phyloP scores from a whole-genome alignment of 1,140 invertebrate genomes.

The Condylostylus longicornis region DNA sequence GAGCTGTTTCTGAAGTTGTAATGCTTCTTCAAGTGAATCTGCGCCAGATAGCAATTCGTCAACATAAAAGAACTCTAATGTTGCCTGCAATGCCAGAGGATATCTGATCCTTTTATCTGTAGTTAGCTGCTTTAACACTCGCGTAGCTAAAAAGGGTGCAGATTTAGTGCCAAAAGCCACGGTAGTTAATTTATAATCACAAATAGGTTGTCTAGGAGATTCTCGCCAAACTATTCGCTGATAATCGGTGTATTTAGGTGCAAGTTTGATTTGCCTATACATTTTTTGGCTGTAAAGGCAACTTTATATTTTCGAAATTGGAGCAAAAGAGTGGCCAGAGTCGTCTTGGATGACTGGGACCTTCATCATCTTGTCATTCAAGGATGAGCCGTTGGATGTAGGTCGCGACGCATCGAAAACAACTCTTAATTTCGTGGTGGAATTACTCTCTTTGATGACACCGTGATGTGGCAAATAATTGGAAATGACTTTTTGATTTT shows the following conservation, averaged over 20 bases:
- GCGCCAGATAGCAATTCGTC: slow-evolving; percentile 28
- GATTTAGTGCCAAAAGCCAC: slow-evolving; percentile 20
- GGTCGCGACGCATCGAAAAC: slow-evolving; percentile 16
- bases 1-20: not conserved
- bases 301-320: slow-evolving; percentile 18
- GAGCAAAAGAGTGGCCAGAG: slow-evolving; percentile 12
- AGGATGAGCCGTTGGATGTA: slow-evolving; percentile 11
- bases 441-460: slow-evolving; percentile 12
- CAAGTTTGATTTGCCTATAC: slow-evolving; percentile 14
- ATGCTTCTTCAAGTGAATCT: slow-evolving; percentile 15
- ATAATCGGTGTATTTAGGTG: not conserved
- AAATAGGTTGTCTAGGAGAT: not conserved
- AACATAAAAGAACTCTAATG: slow-evolving; percentile 22
- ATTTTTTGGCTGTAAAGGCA: slow-evolving; percentile 20
- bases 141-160: slow-evolving; percentile 13
- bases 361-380: slow-evolving; percentile 17
- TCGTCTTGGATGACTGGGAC: slow-evolving; percentile 23
- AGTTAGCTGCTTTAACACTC: not conserved
- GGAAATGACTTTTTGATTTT: no score
- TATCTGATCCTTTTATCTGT: slow-evolving; percentile 5
- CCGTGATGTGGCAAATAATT: slow-evolving; percentile 25
- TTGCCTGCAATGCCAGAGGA: slow-evolving; percentile 12
- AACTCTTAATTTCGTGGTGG: slow-evolving; percentile 14
- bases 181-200: slow-evolving; percentile 6
- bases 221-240: slow-evolving; percentile 2